Conservation (phyloP, 2,797 vertebrate species). For the Ctenopoma kingsleyae region DNA sequence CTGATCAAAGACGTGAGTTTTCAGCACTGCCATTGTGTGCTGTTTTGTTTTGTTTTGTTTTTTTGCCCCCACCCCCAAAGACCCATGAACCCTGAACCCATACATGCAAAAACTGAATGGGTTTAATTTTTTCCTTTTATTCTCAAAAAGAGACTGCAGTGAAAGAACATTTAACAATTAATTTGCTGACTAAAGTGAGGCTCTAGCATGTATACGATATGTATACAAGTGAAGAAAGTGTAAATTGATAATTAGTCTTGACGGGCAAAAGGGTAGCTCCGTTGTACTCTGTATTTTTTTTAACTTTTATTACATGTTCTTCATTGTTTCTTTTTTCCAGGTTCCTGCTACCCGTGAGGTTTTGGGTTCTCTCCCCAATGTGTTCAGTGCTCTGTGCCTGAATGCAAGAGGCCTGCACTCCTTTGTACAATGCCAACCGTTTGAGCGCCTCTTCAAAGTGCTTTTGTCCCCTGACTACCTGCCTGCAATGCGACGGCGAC, state of each 20-base stretch:
- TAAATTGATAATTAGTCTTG: no score
- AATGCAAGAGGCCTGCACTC: constrained; percentile 96
- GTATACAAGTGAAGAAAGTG: no score
- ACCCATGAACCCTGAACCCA: neutral
- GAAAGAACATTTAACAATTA: neutral
- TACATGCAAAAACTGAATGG: no score
- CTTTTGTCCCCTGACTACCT: constrained; percentile 97
- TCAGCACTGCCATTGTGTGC: neutral
- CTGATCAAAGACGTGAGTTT: constrained; percentile 97
- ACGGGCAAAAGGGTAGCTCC: neutral
- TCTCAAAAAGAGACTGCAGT: no score
- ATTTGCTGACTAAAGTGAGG: neutral
- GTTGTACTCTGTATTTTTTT: constrained; percentile 20
- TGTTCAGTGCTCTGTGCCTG: constrained; percentile 96
- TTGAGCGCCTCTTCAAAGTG: constrained; percentile 98
- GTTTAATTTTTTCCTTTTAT: no score
- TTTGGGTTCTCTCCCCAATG: constrained; percentile 95
- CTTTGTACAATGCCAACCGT: constrained; percentile 98
- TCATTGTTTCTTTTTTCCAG: constrained; percentile 77
- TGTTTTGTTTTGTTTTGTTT: neutral
- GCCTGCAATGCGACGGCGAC: constrained; percentile 94
- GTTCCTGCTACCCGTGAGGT: constrained; percentile 97
- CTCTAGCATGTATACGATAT: neutral
- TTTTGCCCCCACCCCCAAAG: no score
- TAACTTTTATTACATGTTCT: no score